These are phyloP conservation scores for Lottia gigantea DNA, from an alignment of 2,888 invertebrate species.

Conservation along the genomic window DNA sequence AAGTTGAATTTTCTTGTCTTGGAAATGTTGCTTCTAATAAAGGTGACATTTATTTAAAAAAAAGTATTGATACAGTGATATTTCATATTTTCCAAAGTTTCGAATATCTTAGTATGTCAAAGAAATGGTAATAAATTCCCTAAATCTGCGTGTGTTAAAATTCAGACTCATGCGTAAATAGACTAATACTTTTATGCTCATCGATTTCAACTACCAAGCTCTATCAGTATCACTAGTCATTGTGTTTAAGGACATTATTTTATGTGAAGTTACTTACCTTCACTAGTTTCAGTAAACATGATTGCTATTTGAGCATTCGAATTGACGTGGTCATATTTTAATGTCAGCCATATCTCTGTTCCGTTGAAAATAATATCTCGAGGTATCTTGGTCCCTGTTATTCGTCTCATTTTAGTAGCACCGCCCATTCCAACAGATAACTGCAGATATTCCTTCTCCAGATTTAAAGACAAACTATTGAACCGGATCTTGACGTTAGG, in stretches of 20 bases:
- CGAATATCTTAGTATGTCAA: not conserved
- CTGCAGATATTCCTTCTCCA: constrained; percentile 19
- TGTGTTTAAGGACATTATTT: not conserved
- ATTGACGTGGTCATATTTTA: constrained; percentile 14
- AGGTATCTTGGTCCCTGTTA: constrained; percentile 27
- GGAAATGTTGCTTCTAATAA: constrained; percentile 15
- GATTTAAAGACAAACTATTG: constrained; percentile 17
- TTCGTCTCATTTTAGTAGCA: constrained; percentile 11
- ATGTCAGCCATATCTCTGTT: constrained; percentile 18
- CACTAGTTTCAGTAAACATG: constrained; percentile 19
- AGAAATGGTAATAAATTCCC: not conserved
- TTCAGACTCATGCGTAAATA: too few relatives aligned
- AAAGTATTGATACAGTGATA: not conserved
- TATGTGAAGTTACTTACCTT: constrained; percentile 17
- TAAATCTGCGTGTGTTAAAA: too few relatives aligned
- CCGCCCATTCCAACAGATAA: constrained; percentile 22
- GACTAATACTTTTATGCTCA: too few relatives aligned
- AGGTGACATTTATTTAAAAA: not conserved
- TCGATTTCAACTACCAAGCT: not conserved
- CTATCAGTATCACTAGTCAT: not conserved
- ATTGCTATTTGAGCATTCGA: constrained; percentile 19
- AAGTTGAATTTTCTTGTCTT: constrained; percentile 17
- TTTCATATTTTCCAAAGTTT: not conserved
- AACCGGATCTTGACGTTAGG: constrained; percentile 17
- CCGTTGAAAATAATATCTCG: constrained; percentile 16